These are phyloP conservation scores for Drosophila littoralis DNA, from an alignment of 1,140 invertebrate genomes.

Conservation along the genomic window DNA sequence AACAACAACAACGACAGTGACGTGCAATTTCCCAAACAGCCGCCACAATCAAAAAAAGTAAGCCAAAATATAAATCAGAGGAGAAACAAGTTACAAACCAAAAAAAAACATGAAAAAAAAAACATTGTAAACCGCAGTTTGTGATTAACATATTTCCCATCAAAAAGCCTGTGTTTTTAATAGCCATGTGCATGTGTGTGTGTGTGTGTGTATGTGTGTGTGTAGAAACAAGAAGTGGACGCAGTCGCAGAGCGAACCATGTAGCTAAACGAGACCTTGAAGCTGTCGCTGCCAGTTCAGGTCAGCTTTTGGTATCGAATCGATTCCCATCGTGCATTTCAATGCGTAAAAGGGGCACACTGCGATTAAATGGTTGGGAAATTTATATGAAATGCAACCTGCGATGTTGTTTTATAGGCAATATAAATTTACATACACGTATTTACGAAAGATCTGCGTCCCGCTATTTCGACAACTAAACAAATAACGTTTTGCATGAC, in stretches of 20 bases:
- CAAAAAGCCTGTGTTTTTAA: constrained; percentile 65
- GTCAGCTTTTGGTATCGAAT: constrained; percentile 46
- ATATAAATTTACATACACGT: constrained; percentile 65
- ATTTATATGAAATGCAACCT: constrained; percentile 62
- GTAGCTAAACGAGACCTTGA: constrained; percentile 67
- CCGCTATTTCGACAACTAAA: constrained; percentile 59
- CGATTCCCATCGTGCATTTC: constrained; percentile 57
- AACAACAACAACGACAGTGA: constrained; percentile 30
- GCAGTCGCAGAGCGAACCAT: constrained; percentile 36
- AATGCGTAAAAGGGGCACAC: constrained; percentile 53
- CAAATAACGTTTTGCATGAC: constrained; percentile 67
- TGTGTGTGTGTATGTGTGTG: constrained; percentile 24
- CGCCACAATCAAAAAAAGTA: constrained; percentile 47
- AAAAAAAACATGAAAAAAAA: constrained; percentile 14
- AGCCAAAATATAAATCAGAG: constrained; percentile 78
- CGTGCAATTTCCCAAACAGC: constrained; percentile 63
- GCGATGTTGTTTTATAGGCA: constrained; percentile 57
- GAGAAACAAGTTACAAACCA: constrained; percentile 72
- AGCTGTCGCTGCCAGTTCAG: constrained; percentile 40
- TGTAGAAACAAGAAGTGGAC: constrained; percentile 74
- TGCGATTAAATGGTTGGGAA: constrained; percentile 16
- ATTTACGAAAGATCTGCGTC: constrained; percentile 42
- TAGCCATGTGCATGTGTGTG: constrained; percentile 40
- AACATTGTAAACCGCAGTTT: constrained; percentile 56
- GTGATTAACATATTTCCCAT: constrained; percentile 81